Evolutionary conservation across 2,797 vertebrate species (phyloP), one percentile per base, ranked within the genome.

Genomic region (Melanotaenia maccullochi): DNA sequence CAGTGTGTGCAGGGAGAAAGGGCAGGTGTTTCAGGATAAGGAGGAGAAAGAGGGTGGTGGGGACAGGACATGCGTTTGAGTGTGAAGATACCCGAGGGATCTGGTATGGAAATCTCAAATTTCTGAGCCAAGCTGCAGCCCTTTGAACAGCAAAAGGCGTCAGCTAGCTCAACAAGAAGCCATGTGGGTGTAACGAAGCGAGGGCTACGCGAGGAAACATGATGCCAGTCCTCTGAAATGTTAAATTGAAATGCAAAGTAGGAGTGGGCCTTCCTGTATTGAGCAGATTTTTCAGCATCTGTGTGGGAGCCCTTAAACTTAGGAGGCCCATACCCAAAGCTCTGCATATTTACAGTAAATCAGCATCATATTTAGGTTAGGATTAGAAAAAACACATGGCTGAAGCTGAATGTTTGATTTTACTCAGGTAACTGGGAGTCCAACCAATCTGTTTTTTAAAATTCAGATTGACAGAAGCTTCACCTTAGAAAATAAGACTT

Each of bases 181-280:
- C 86, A 92, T 90, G 93, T 93, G 94, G 93, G 94, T 91, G 93
- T 92, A 92, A 87, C 86, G 89, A 90, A 90, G 92, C 85, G 85
- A 88, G 79, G 91, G 88, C 92, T 91, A 91, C 92, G 91, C 84
- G 82, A 90, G 92, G 87, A 89, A 91, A 91, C 92, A 86, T 86
- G 90, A 91, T 93, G 94, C 93, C 91, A 93, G 91, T 89, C 93
- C 93, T 94, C 88, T 93, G 93, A 94, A 93, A 95, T 93, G 92
- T 92, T 93, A 93, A 94, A 94, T 93, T 91, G 93, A 94, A 93
- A 95, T 94, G 94, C 93, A 94, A 94, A 94, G 89, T 89, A 92
- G 92, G 90, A 92, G 89, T 86, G 85, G 91, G 84, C 85, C 85
- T 89, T 83, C 86, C 89, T 93, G 85, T 93, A 92, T 93, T 86